A percentile compares a stretch with the other conserved stretches of the same genome.
phyloP scores from a whole-genome alignment of 2,797 vertebrate species.

The Gouania willdenowi region DNA sequence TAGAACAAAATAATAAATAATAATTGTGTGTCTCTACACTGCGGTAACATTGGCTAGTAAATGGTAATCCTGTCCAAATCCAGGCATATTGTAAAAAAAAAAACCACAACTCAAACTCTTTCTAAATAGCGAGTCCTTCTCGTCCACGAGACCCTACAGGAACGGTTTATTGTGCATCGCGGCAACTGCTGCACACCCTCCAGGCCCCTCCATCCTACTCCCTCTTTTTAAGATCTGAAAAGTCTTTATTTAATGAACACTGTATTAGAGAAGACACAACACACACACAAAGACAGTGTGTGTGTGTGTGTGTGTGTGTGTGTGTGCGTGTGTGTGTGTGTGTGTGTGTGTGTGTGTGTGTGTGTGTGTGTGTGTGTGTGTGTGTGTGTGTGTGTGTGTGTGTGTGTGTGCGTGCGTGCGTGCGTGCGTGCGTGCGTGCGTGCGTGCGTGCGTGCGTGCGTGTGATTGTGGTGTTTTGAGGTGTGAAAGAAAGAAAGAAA shows the following conservation, averaged over 20 bases:
- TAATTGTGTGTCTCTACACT: too few species aligned
- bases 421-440: neutral
- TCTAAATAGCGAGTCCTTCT: slow-evolving; percentile 1
- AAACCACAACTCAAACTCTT: slow-evolving; percentile 6
- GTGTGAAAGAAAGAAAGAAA: slow-evolving; percentile 64
- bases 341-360: slow-evolving; percentile 31
- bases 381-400: neutral
- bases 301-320: slow-evolving; percentile 12
- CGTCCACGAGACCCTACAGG: slow-evolving; percentile 39
- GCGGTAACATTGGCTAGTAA: slow-evolving; percentile 15
- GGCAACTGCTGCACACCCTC: slow-evolving; percentile 30
- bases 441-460: slow-evolving; percentile 25
- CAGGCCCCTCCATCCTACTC: slow-evolving; percentile 5
- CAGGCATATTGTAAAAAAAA: slow-evolving; percentile 25
- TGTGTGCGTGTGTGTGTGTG: neutral
- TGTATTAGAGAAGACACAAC: slow-evolving; percentile 63
- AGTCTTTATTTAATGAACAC: slow-evolving; percentile 74
- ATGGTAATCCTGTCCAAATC: slow-evolving; percentile 32
- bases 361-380: neutral
- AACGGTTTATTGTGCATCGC: slow-evolving; percentile 65
- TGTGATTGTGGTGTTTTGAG: slow-evolving; percentile 32
- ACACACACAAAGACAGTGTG: slow-evolving; percentile 54
- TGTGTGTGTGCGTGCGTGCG: neutral
- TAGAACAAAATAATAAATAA: too few species aligned
- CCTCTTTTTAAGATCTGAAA: slow-evolving; percentile 54